Percentiles rank a stretch among this genome's conserved stretches.
These are phyloP conservation scores for Catharus ustulatus DNA, from an alignment of 2,797 vertebrate genomes.

Conservation along the genomic window DNA sequence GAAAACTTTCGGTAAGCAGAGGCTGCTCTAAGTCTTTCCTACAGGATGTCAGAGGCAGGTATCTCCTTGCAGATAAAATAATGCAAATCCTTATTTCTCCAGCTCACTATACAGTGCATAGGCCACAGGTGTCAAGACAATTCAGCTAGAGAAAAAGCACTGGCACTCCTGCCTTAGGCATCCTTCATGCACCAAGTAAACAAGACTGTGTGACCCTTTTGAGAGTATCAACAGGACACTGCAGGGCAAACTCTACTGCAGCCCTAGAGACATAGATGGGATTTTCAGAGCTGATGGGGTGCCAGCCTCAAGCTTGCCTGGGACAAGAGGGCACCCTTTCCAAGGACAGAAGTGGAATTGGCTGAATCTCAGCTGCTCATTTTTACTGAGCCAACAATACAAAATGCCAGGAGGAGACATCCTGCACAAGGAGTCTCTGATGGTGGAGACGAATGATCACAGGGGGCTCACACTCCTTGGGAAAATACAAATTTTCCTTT, in stretches of 20 bases:
- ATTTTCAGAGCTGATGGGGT: background rate
- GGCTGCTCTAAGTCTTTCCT: background rate
- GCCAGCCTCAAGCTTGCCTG: background rate
- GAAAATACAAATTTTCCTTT: background rate
- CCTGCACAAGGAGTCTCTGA: background rate
- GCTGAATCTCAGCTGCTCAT: background rate
- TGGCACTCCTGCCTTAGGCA: background rate
- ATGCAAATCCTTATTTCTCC: background rate
- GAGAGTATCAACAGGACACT: background rate
- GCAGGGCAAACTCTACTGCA: background rate
- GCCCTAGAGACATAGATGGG: background rate
- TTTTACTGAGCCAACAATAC: background rate
- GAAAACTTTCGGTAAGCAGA: slow-evolving; percentile 30
- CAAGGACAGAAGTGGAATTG: background rate
- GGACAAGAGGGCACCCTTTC: background rate
- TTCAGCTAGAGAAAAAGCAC: background rate
- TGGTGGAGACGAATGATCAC: background rate
- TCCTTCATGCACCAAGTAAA: background rate
- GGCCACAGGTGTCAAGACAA: background rate
- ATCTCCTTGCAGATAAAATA: background rate
- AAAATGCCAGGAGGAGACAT: background rate
- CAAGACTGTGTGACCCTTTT: background rate
- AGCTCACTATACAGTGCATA: background rate
- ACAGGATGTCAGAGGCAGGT: background rate
- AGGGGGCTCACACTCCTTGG: background rate